Conservation (phyloP, 2,113 vertebrate species). For the Poicephalus meyeri region DNA sequence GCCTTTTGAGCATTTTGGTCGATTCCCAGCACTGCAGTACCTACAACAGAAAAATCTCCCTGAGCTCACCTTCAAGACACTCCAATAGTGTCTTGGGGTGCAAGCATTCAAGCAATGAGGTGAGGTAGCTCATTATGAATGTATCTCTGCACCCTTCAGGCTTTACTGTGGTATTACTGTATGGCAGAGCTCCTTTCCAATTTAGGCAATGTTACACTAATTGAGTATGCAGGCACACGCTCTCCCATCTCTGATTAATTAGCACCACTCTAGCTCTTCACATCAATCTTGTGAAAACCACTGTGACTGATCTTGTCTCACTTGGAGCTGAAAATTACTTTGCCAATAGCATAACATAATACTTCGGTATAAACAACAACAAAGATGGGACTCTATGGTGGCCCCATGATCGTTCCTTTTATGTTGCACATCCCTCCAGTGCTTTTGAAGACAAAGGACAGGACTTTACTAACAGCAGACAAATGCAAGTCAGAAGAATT, state of each 20-base stretch:
- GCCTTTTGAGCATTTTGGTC: neutral
- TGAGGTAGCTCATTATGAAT: neutral
- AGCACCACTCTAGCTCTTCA: conserved; percentile 78
- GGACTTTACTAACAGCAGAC: conserved; percentile 25
- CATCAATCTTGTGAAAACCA: conserved; percentile 73
- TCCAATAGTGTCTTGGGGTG: neutral
- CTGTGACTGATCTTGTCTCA: conserved; percentile 74
- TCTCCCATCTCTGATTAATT: conserved; percentile 86
- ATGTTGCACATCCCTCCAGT: conserved; percentile 39
- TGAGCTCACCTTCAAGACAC: neutral
- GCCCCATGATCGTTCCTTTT: conserved; percentile 41
- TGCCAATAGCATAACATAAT: conserved; percentile 72
- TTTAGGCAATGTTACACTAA: conserved; percentile 74
- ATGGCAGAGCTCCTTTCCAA: conserved; percentile 35
- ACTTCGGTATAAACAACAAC: conserved; percentile 70
- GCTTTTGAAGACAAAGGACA: conserved; percentile 67
- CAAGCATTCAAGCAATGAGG: neutral
- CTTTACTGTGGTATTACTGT: neutral
- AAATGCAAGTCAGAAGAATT: neutral
- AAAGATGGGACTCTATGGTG: conserved; percentile 38
- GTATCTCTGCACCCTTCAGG: neutral
- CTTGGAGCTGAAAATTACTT: conserved; percentile 79
- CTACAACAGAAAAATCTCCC: neutral
- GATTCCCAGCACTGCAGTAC: neutral
- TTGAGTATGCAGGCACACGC: conserved; percentile 70